Percentiles rank a stretch among this genome's conserved stretches.
phyloP scores from a whole-genome alignment of 2,113 vertebrate species.

The Riparia riparia region DNA sequence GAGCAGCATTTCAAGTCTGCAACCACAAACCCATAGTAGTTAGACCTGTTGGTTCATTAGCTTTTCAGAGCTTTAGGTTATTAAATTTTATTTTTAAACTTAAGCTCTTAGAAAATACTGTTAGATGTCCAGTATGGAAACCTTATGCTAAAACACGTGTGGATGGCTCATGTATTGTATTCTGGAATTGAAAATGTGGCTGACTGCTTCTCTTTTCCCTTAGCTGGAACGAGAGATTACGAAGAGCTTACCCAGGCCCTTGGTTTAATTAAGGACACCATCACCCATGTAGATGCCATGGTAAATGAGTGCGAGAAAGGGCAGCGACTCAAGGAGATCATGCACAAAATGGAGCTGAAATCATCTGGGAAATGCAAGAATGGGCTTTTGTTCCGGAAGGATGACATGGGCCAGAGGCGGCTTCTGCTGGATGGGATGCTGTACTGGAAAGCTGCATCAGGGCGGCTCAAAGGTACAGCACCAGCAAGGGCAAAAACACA shows the following conservation, averaged over 20 bases:
- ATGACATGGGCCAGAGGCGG: constrained; percentile 82
- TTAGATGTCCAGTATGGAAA: background rate
- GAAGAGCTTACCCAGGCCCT: constrained; percentile 85
- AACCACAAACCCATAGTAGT: background rate
- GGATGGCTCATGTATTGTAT: background rate
- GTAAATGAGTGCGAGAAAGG: constrained; percentile 88
- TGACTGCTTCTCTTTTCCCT: background rate
- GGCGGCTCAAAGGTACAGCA: constrained; percentile 88
- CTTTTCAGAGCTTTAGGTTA: background rate
- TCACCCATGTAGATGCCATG: constrained; percentile 87
- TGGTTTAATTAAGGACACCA: constrained; percentile 85
- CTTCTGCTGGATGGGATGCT: constrained; percentile 87
- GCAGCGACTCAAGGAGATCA: constrained; percentile 87
- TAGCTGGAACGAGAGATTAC: constrained; percentile 86
- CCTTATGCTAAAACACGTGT: background rate
- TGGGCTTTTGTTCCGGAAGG: constrained; percentile 86
- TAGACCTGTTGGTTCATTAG: background rate
- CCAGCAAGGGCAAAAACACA: background rate
- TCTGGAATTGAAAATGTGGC: background rate
- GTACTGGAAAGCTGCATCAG: constrained; percentile 92
- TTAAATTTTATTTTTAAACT: background rate
- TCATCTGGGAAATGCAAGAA: constrained; percentile 88
- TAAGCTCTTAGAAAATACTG: background rate
- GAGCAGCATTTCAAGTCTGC: background rate
- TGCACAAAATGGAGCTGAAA: constrained; percentile 88